phyloP scores from a whole-genome alignment of 2,113 vertebrate genomes.

The Zapornia atra region DNA sequence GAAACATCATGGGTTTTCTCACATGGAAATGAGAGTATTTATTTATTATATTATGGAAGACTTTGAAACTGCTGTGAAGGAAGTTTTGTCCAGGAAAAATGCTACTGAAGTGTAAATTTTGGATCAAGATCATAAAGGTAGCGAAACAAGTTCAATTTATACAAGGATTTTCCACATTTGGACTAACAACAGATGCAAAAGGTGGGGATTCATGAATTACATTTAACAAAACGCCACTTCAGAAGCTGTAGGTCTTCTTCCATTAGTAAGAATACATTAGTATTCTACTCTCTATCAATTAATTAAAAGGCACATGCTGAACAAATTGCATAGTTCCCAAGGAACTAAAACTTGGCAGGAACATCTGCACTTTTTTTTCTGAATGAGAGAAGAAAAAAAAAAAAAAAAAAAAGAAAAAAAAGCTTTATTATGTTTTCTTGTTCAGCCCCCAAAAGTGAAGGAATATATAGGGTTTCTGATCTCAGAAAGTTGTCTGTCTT shows the following conservation, averaged over 20 bases:
- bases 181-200: neutral
- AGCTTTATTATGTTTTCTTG: neutral
- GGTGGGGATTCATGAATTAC: neutral
- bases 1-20: neutral
- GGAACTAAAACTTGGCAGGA: neutral
- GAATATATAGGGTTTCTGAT: neutral
- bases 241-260: neutral
- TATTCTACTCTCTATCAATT: neutral
- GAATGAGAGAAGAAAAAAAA: neutral
- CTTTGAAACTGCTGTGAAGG: neutral
- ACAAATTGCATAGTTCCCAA: neutral
- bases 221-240: neutral
- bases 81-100: neutral
- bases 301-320: neutral
- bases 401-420: neutral
- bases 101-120: neutral
- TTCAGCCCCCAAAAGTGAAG: neutral
- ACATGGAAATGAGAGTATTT: neutral
- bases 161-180: neutral
- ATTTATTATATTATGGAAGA: neutral
- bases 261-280: neutral
- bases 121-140: neutral
- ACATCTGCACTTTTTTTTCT: neutral
- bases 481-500: neutral
- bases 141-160: neutral